These are phyloP conservation scores for Caenorhabditis briggsae DNA, from an alignment of 1,140 invertebrate species.

Conservation along the genomic window DNA sequence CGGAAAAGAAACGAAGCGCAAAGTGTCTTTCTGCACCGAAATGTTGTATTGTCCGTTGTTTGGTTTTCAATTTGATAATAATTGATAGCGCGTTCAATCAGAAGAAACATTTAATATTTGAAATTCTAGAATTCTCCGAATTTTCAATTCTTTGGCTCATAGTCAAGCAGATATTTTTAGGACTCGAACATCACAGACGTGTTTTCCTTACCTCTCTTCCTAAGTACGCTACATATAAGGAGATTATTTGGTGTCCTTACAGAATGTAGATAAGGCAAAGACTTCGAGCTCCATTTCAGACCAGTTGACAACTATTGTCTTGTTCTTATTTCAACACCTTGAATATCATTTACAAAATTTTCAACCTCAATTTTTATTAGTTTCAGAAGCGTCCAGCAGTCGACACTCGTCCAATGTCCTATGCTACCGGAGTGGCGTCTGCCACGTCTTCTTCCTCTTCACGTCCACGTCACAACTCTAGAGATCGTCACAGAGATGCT, in stretches of 20 bases:
- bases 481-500: not conserved
- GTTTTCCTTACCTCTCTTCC: not conserved
- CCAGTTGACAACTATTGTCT: not conserved
- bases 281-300: not conserved
- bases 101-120: too few species aligned
- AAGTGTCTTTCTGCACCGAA: conserved; percentile 24
- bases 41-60: not conserved
- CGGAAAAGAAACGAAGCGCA: not conserved
- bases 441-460: not conserved
- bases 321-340: not conserved
- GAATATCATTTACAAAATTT: not conserved
- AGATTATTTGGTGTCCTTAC: not conserved
- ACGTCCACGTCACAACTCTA: not conserved
- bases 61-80: not conserved
- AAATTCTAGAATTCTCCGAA: too few species aligned
- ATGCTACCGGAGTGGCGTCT: not conserved
- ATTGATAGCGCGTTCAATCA: too few species aligned
- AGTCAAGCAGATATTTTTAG: too few species aligned
- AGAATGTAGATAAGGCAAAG: not conserved
- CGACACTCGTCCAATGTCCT: conserved; percentile 22
- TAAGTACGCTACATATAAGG: not conserved
- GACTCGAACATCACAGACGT: not conserved
- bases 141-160: too few species aligned
- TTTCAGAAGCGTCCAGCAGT: conserved; percentile 19
- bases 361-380: not conserved